Evolutionary conservation across 2,113 vertebrate species (phyloP).

Genomic region (Heptranchias perlo): DNA sequence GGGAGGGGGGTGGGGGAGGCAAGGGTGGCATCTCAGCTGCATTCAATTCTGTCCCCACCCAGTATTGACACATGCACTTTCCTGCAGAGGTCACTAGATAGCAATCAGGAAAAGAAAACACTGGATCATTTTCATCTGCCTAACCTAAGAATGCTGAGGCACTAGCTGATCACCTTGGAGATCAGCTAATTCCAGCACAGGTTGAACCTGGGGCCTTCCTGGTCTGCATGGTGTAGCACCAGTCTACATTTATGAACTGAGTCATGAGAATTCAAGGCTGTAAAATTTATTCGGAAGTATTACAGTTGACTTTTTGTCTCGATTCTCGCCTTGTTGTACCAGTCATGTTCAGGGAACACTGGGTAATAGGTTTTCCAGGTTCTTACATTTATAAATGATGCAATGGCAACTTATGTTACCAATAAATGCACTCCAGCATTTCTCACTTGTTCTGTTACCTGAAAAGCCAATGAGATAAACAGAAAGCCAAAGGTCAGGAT

Average conservation of each 20-base stretch:
- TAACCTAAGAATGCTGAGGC: background rate
- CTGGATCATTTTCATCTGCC: background rate
- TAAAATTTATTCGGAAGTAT: background rate
- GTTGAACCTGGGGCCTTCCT: background rate
- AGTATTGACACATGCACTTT: background rate
- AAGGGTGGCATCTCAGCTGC: background rate
- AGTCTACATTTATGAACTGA: background rate
- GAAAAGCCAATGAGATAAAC: constrained; percentile 54
- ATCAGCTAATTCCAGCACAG: background rate
- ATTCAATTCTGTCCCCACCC: background rate
- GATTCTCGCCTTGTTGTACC: background rate
- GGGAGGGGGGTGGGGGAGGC: too few species aligned
- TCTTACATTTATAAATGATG: background rate
- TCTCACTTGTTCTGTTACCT: constrained; percentile 46
- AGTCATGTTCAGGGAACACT: background rate
- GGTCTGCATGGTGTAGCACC: background rate
- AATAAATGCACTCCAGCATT: background rate
- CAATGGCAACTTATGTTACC: background rate
- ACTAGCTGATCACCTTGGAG: background rate
- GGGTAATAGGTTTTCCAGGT: background rate
- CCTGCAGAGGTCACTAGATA: background rate
- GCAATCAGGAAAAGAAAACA: background rate
- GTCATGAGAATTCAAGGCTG: background rate
- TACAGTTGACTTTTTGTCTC: background rate
- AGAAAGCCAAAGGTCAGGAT: constrained; percentile 52